Percentiles rank a stretch among this genome's conserved stretches.
These are phyloP conservation scores for Xiphydria camelus DNA, from an alignment of 2,888 invertebrate species.

Conservation along the genomic window DNA sequence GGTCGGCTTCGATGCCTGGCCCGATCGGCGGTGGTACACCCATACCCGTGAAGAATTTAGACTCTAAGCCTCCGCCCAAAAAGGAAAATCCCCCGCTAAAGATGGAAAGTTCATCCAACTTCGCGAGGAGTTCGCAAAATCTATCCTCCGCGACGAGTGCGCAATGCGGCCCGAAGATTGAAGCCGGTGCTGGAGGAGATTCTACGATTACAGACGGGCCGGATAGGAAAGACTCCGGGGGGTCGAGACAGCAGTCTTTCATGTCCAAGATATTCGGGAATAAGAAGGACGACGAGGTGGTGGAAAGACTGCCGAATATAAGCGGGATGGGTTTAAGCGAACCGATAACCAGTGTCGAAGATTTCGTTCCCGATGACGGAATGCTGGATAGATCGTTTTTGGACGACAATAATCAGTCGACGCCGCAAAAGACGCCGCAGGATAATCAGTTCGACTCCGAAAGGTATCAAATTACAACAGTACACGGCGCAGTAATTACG, in stretches of 20 bases:
- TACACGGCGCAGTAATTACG: slow-evolving; percentile 2
- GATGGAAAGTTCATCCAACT: slow-evolving; percentile 25
- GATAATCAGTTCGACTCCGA: slow-evolving; percentile 61
- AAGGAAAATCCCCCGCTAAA: slow-evolving; percentile 31
- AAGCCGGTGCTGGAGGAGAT: slow-evolving; percentile 27
- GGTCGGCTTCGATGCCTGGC: slow-evolving; percentile 45
- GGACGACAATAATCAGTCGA: slow-evolving; percentile 65
- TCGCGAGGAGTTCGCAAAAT: slow-evolving; percentile 16
- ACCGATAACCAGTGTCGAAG: slow-evolving; percentile 65
- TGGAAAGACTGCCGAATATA: slow-evolving; percentile 36
- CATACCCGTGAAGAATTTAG: slow-evolving; percentile 49
- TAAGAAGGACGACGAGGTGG: slow-evolving; percentile 49
- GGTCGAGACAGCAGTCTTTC: slow-evolving; percentile 38
- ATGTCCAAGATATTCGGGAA: slow-evolving; percentile 50
- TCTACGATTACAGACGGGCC: slow-evolving; percentile 19
- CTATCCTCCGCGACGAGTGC: slow-evolving; percentile 17
- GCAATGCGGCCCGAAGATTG: slow-evolving; percentile 26
- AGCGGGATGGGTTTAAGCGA: slow-evolving; percentile 23
- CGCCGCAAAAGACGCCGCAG: slow-evolving; percentile 53
- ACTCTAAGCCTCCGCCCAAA: slow-evolving; percentile 38
- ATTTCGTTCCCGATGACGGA: slow-evolving; percentile 76
- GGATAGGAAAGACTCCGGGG: slow-evolving; percentile 36
- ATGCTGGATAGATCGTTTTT: slow-evolving; percentile 75
- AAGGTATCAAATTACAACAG: slow-evolving; percentile 53
- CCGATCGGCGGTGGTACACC: slow-evolving; percentile 55